Conservation (phyloP, 2,113 vertebrate species). For the Chitala chitala region DNA sequence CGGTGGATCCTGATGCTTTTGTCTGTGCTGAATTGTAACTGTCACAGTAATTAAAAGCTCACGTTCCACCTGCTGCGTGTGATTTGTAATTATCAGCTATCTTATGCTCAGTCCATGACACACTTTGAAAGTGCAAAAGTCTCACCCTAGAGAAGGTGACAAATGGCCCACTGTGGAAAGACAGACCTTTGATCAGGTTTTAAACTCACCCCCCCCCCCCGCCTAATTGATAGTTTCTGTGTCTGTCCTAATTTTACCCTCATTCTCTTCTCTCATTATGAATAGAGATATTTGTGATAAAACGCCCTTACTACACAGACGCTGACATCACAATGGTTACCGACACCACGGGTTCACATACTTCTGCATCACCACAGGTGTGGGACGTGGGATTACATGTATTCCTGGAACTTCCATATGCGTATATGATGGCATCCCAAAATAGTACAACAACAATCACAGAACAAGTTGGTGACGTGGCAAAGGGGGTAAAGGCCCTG, state of each 20-base stretch:
- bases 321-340: slow-evolving; percentile 9
- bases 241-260: background rate
- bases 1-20: too few relatives aligned
- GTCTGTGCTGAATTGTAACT: background rate
- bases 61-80: too few relatives aligned
- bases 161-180: background rate
- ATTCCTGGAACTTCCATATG: background rate
- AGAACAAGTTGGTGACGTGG: background rate
- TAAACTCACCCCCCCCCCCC: background rate
- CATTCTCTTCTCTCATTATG: background rate
- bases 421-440: background rate
- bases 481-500: background rate
- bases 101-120: background rate
- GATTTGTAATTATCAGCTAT: background rate
- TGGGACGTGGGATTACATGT: background rate
- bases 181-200: background rate
- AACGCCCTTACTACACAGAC: background rate
- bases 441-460: background rate
- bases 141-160: background rate
- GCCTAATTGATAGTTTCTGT: background rate
- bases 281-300: background rate
- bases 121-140: background rate
- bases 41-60: background rate
- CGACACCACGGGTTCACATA: background rate
- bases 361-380: background rate